Percentiles rank a stretch among this genome's conserved stretches.
Evolutionary conservation across 1,140 invertebrate species (phyloP).

Genomic region (Stegodyphus dumicola): DNA sequence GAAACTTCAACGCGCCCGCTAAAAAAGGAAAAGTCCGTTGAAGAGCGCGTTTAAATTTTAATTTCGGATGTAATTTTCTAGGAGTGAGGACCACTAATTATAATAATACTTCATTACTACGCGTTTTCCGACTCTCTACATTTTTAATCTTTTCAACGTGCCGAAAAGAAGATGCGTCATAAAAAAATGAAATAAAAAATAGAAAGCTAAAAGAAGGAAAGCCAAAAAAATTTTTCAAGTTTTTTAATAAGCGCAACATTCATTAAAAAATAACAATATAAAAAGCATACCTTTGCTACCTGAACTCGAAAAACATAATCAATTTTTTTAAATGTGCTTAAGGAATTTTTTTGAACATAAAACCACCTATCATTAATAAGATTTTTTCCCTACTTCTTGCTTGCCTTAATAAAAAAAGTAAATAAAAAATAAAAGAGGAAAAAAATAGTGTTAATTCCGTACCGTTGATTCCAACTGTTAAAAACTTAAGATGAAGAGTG

Average conservation of each 20-base stretch:
- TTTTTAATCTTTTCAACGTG: slow-evolving; percentile 43
- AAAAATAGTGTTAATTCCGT: slow-evolving; percentile 60
- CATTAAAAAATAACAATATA: slow-evolving; percentile 22
- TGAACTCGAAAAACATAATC: slow-evolving; percentile 55
- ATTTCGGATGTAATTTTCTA: slow-evolving; percentile 49
- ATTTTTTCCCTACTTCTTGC: slow-evolving; percentile 34
- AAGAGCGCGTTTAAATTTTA: slow-evolving; percentile 55
- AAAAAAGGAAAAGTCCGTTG: background rate
- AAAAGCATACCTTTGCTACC: slow-evolving; percentile 52
- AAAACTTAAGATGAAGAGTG: slow-evolving; percentile 51
- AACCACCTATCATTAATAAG: slow-evolving; percentile 60
- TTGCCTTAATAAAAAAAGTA: slow-evolving; percentile 7
- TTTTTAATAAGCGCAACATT: slow-evolving; percentile 57
- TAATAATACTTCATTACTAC: slow-evolving; percentile 60
- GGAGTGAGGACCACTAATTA: slow-evolving; percentile 49
- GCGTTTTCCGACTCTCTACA: slow-evolving; percentile 15
- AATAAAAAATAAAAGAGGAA: background rate
- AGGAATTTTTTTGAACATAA: slow-evolving; percentile 38
- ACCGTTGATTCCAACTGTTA: slow-evolving; percentile 59
- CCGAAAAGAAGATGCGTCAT: background rate
- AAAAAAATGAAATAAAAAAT: background rate
- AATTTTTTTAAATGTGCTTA: slow-evolving; percentile 61
- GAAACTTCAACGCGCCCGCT: no score
- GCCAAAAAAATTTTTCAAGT: background rate
- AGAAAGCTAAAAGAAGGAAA: slow-evolving; percentile 1